Evolutionary conservation across 1,140 invertebrate species (phyloP), one percentile per base, ranked within the genome.

Genomic region (Tetramorium parvispinum): DNA sequence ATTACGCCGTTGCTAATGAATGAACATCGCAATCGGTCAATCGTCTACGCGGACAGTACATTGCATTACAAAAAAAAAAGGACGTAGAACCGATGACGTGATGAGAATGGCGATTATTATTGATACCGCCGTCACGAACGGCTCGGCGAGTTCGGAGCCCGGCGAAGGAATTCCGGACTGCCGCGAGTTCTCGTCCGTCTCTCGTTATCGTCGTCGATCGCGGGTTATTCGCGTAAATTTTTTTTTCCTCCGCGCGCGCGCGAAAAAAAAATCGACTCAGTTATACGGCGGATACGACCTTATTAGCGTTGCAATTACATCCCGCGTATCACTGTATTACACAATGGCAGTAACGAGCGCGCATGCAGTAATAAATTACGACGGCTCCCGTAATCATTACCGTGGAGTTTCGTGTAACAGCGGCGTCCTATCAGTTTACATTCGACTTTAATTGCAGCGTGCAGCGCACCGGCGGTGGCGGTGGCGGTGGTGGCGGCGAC

Each of bases 351-450:
- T 88, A 90, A 90, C 89, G 89, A 90, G 86, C 86, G 68, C 63
- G 68, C 63, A 43, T 83, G 75, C 86, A 71, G 86, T 90, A 90
- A 91, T 91, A 91, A 91, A 91, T 91, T 91, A 88, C 88, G 85
- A 90, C 89, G 86, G 88, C 76, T 88, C 89, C 86, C 89, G 88
- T 91, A 91, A 90, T 91, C 89, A 83, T 91, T 91, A 91, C 89
- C 88, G 78, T 83, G 49, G 88, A 91, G 88, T 90, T 90, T 91
- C 89, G 86, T 79, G 82, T 91, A 90, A 91, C 89, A 88, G 88
- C 86, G 70, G 88, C 86, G 70, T 85, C 86, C 89, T 91, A 91
- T 91, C 89, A 59, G 89, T 90, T 91, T 90, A 91, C 89, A 73
- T 91, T 91, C 86, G 89, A 90, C 88, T 91, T 90, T 91, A 91